A percentile compares a stretch with the other conserved stretches of the same genome.
Conservation (phyloP, 2,113 vertebrate species). For the Nibea albiflora region DNA sequence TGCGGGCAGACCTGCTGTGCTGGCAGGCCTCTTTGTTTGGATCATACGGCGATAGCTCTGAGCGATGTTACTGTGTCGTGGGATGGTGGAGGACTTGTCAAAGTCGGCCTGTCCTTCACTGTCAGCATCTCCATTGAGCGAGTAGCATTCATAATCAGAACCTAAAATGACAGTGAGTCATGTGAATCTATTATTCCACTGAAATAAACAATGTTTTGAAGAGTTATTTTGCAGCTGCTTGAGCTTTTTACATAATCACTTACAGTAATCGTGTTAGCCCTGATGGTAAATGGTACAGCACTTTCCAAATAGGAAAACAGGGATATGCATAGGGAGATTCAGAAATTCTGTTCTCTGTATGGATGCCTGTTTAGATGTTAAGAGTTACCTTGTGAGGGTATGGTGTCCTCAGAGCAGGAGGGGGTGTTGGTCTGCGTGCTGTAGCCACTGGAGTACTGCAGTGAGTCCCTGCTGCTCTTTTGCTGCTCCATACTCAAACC, state of each 20-base stretch:
- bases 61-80: conserved; percentile 96
- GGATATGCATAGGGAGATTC: neutral
- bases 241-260: neutral
- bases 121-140: conserved; percentile 93
- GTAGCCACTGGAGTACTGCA: conserved; percentile 97
- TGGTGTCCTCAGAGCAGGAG: conserved; percentile 97
- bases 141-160: conserved; percentile 98
- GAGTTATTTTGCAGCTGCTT: conserved; percentile 17
- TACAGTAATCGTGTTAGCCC: neutral
- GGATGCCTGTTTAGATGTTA: neutral
- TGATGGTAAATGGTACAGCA: neutral
- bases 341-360: neutral
- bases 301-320: conserved; percentile 2
- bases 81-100: conserved; percentile 97
- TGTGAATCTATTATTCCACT: conserved; percentile 18
- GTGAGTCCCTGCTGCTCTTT: conserved; percentile 96
- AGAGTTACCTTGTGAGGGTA: conserved; percentile 94
- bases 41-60: conserved; percentile 98
- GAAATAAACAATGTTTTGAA: neutral
- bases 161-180: conserved; percentile 77
- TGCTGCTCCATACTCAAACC: conserved; percentile 96
- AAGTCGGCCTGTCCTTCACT: conserved; percentile 90
- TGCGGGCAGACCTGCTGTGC: conserved; percentile 91
- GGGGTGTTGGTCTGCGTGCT: conserved; percentile 98
- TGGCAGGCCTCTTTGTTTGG: conserved; percentile 96